phyloP scores from a whole-genome alignment of 2,113 vertebrate genomes.

The Lota lota region DNA sequence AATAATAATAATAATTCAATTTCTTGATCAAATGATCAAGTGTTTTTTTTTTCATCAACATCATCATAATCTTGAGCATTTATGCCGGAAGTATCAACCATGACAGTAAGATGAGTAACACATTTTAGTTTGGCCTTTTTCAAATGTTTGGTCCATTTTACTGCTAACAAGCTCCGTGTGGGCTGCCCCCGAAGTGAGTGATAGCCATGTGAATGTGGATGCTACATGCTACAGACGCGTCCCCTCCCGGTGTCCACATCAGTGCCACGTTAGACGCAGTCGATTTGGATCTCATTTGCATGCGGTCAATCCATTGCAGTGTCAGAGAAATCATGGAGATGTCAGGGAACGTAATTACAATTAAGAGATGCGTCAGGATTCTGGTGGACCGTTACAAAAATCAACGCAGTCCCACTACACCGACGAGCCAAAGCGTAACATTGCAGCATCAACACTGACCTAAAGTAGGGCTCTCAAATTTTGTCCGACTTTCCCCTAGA shows the following conservation, averaged over 20 bases:
- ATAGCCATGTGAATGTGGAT: neutral
- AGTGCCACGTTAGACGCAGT: neutral
- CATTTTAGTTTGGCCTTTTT: neutral
- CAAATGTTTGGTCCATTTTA: neutral
- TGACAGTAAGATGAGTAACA: neutral
- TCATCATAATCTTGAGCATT: too few relatives aligned
- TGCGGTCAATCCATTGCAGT: too few relatives aligned
- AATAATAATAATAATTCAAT: neutral
- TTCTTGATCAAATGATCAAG: neutral
- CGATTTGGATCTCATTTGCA: too few relatives aligned
- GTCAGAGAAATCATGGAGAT: too few relatives aligned
- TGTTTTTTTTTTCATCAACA: neutral
- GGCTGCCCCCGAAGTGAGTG: neutral
- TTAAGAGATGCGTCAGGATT: too few relatives aligned
- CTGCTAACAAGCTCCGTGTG: too few relatives aligned
- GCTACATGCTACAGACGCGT: neutral
- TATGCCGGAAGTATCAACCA: neutral
- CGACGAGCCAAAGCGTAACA: too few relatives aligned
- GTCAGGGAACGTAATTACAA: too few relatives aligned
- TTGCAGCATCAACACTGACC: neutral
- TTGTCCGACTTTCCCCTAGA: slow-evolving; percentile 46
- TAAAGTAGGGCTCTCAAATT: slow-evolving; percentile 5
- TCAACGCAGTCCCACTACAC: too few relatives aligned
- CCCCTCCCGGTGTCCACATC: neutral
- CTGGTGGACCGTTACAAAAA: too few relatives aligned